phyloP scores from a whole-genome alignment of 2,797 vertebrate genomes.

The Coendou prehensilis region DNA sequence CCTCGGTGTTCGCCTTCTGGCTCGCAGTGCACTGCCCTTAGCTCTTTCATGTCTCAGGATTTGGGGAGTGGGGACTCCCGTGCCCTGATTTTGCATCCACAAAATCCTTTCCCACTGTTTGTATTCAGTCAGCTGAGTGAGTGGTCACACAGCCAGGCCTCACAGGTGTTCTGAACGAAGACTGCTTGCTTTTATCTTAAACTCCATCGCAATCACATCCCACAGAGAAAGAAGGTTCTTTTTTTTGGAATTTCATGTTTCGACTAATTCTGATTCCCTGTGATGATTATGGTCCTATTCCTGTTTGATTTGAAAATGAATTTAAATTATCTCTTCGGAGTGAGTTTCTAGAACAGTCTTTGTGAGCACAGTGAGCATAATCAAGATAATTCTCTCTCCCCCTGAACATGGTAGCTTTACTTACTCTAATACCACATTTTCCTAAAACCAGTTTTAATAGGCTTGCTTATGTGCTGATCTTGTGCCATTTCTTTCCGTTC shows the following conservation, averaged over 20 bases:
- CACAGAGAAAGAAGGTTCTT: background rate
- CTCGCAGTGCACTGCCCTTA: fast-evolving
- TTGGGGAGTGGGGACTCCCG: background rate
- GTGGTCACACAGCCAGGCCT: fast-evolving
- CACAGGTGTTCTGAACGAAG: background rate
- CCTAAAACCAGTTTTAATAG: background rate
- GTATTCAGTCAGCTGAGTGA: too few species aligned
- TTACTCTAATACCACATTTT: background rate
- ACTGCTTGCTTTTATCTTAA: background rate
- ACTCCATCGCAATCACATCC: background rate
- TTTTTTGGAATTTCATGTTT: background rate
- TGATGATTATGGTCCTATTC: background rate
- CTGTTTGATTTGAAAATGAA: background rate
- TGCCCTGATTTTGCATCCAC: background rate
- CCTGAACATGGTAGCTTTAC: background rate
- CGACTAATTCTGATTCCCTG: background rate
- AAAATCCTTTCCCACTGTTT: background rate
- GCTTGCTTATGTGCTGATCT: background rate
- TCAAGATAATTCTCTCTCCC: background rate
- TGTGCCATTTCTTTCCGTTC: background rate
- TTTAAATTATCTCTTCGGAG: background rate
- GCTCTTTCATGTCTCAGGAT: fast-evolving
- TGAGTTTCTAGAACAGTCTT: background rate
- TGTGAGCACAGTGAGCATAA: background rate
- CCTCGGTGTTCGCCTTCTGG: fast-evolving